Evolutionary conservation across 2,888 invertebrate genomes (phyloP).

Genomic region (Philopedon plagiatum): DNA sequence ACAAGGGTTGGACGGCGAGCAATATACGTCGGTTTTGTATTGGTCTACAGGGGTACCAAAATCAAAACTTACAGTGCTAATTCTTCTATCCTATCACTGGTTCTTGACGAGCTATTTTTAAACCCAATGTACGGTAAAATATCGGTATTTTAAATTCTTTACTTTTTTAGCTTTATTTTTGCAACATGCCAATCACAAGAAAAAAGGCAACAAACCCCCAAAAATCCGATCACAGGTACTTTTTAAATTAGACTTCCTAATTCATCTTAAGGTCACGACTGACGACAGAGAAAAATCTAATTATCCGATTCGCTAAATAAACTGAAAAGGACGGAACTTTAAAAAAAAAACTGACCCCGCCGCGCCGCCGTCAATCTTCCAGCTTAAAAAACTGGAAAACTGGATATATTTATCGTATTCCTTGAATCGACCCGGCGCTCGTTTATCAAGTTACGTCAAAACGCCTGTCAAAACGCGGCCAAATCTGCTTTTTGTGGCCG

Average conservation of each 20-base stretch:
- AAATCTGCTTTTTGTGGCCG: constrained; percentile 25
- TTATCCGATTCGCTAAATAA: constrained; percentile 8
- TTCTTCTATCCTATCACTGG: too few species aligned
- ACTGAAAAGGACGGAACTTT: constrained; percentile 10
- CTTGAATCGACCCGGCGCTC: constrained; percentile 26
- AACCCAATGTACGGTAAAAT: too few species aligned
- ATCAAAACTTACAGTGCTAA: too few species aligned
- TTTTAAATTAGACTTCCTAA: not conserved
- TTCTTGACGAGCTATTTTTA: too few species aligned
- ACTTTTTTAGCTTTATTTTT: too few species aligned
- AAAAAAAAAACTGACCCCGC: constrained; percentile 20
- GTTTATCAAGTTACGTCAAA: constrained; percentile 32
- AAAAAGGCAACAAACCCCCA: too few species aligned
- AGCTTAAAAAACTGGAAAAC: constrained; percentile 27
- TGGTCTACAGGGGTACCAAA: too few species aligned
- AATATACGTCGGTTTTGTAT: too few species aligned
- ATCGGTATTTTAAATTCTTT: too few species aligned
- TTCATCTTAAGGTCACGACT: not conserved
- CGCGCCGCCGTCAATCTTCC: constrained; percentile 27
- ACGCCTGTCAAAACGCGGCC: constrained; percentile 25
- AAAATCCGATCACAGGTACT: not conserved
- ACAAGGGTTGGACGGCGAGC: too few species aligned
- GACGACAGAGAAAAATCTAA: constrained; percentile 14
- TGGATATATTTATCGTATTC: constrained; percentile 27
- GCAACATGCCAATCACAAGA: too few species aligned